Evolutionary conservation across 2,113 vertebrate genomes (phyloP).

Genomic region (Apodemus sylvaticus): DNA sequence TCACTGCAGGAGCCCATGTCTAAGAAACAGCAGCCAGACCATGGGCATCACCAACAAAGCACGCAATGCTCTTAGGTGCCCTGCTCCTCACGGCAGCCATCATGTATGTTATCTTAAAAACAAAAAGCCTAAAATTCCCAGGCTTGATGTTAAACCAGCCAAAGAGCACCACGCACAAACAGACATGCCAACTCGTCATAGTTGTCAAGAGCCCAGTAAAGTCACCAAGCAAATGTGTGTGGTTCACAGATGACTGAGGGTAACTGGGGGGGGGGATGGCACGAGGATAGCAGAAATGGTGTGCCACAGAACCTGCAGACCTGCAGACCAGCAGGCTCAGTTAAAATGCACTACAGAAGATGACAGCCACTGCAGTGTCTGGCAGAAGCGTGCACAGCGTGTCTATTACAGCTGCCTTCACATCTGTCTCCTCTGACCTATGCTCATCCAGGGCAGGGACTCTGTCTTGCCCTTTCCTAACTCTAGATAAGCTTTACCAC

Average conservation of each 20-base stretch:
- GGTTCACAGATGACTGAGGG: not conserved
- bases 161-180: not conserved
- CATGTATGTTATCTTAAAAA: not conserved
- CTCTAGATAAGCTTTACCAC: not conserved
- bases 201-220: not conserved
- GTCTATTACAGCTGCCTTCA: rapidly evolving
- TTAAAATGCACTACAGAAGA: not conserved
- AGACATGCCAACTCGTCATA: not conserved
- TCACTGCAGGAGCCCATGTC: not conserved
- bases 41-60: rapidly evolving
- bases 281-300: not conserved
- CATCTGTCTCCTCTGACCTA: not conserved
- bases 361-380: not conserved
- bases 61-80: not conserved
- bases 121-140: not conserved
- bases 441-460: not conserved
- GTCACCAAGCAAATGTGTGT: not conserved
- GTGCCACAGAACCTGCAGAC: not conserved
- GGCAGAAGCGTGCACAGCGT: not conserved
- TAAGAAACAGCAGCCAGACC: not conserved
- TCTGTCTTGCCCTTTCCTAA: too few relatives aligned
- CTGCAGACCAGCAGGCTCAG: not conserved
- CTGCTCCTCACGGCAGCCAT: not conserved
- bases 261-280: not conserved
- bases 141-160: not conserved